Evolutionary conservation across 1,140 invertebrate species (phyloP).

Genomic region (Samia ricini): DNA sequence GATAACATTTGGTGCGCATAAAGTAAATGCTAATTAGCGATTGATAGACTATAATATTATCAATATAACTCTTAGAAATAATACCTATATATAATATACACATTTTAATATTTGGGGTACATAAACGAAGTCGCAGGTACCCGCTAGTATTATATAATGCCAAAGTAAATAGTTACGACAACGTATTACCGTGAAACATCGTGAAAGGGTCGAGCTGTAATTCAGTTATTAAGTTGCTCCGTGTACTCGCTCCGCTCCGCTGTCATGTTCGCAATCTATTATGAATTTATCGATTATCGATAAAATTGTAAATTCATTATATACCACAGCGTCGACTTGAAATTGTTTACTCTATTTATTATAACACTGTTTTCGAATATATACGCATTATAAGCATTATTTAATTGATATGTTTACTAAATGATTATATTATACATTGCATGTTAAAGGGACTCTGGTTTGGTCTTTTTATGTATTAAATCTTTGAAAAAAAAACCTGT

Average conservation of each 20-base stretch:
- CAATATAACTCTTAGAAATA: no score
- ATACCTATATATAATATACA: no score
- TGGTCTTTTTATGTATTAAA: background rate
- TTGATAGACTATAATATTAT: no score
- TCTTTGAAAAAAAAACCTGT: no score
- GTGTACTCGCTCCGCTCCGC: background rate
- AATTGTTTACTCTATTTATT: background rate
- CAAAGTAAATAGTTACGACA: no score
- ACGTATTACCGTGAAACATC: background rate
- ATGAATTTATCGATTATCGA: background rate
- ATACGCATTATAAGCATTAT: background rate
- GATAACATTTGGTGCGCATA: no score
- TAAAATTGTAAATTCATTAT: background rate
- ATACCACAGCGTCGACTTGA: background rate
- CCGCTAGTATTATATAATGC: no score
- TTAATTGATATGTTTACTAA: background rate
- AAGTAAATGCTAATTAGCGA: no score
- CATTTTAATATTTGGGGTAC: no score
- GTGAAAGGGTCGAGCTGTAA: background rate
- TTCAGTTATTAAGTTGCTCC: background rate
- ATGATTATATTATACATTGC: background rate
- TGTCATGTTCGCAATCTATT: background rate
- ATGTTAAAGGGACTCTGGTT: background rate
- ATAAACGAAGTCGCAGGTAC: background rate
- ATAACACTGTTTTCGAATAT: background rate